Percentiles rank a stretch among this genome's conserved stretches.
Evolutionary conservation across 2,113 vertebrate genomes (phyloP).

Genomic region (Neomonachus schauinslandi): DNA sequence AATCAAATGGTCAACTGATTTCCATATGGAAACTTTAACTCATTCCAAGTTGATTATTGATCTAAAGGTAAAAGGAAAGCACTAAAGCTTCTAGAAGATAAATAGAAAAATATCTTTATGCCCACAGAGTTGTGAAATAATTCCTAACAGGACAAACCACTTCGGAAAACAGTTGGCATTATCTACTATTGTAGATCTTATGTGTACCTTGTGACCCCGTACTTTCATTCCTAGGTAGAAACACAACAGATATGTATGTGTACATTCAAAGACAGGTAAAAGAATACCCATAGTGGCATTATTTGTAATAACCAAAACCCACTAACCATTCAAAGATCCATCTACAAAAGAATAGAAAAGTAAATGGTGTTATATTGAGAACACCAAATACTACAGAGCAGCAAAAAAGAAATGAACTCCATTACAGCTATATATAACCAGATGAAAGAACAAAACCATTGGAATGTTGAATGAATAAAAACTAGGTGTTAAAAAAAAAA

Average conservation of each 20-base stretch:
- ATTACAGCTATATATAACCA: not conserved
- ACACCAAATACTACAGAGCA: not conserved
- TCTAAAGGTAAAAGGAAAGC: slow-evolving; percentile 3
- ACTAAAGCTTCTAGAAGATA: not conserved
- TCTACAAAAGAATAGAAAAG: not conserved
- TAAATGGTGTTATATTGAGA: not conserved
- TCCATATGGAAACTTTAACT: not conserved
- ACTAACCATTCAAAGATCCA: not conserved
- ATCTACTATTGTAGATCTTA: not conserved
- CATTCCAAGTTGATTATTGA: not conserved
- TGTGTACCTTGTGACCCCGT: not conserved
- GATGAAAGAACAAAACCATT: not conserved
- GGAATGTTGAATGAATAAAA: not conserved
- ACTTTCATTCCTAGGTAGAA: not conserved
- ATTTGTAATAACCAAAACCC: not conserved
- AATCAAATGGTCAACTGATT: not conserved
- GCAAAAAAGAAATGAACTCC: not conserved
- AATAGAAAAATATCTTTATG: not conserved
- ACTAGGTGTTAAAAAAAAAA: not conserved
- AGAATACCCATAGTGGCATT: not conserved
- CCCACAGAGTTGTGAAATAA: not conserved
- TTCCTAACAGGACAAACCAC: not conserved
- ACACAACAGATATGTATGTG: not conserved
- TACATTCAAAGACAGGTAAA: not conserved
- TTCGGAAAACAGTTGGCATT: not conserved